Percentiles rank a stretch among this genome's conserved stretches.
Evolutionary conservation across 2,113 vertebrate genomes (phyloP).

Genomic region (Rhea pennata): DNA sequence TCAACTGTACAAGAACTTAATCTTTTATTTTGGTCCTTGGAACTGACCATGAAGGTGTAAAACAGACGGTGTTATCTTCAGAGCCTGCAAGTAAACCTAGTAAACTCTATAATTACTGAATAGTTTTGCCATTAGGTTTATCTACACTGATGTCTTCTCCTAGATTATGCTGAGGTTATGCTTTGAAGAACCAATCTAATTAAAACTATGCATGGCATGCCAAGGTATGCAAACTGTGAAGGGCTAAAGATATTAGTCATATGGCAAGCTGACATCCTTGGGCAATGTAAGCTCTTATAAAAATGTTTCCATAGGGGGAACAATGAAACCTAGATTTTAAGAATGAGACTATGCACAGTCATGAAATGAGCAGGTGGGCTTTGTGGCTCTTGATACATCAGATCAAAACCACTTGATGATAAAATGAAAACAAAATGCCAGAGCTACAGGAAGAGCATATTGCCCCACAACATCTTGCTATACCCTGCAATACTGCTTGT

Average conservation of each 20-base stretch:
- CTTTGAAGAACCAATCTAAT: not conserved
- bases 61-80: not conserved
- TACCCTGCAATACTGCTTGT: not conserved
- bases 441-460: not conserved
- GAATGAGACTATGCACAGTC: not conserved
- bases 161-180: not conserved
- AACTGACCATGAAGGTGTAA: not conserved
- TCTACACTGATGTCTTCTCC: not conserved
- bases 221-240: not conserved
- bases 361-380: not conserved
- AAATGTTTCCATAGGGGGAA: not conserved
- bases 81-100: not conserved
- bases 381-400: not conserved
- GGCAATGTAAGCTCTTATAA: not conserved
- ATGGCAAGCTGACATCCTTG: not conserved
- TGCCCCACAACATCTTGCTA: not conserved
- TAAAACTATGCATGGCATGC: not conserved
- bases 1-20: not conserved
- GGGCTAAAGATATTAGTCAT: not conserved
- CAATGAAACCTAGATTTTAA: not conserved
- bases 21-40: not conserved
- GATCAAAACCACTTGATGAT: not conserved
- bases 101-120: not conserved
- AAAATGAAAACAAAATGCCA: not conserved
- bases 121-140: not conserved